A percentile compares a stretch with the other conserved stretches of the same genome.
These are phyloP conservation scores for Spodoptera exigua DNA, from an alignment of 2,888 invertebrate species.

Conservation along the genomic window DNA sequence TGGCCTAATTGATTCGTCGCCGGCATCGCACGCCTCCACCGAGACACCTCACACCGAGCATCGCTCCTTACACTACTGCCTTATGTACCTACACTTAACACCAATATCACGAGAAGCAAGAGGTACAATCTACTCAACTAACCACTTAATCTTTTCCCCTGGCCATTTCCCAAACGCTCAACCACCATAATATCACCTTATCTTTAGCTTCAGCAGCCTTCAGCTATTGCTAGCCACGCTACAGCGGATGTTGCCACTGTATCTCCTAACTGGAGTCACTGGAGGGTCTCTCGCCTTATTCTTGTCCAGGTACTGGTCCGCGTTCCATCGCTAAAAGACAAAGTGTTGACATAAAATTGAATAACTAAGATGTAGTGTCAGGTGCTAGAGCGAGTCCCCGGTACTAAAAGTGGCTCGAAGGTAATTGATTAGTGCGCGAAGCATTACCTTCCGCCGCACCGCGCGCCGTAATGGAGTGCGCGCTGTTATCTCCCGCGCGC, in stretches of 20 bases:
- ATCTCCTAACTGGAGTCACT: too few species aligned
- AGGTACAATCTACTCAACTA: too few species aligned
- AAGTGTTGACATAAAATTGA: neutral
- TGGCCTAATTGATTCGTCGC: constrained; percentile 71
- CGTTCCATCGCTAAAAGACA: too few species aligned
- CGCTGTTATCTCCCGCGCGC: constrained; percentile 33
- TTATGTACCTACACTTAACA: constrained; percentile 27
- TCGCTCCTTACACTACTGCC: neutral
- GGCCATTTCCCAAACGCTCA: too few species aligned
- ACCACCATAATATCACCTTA: too few species aligned
- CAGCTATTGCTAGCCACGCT: too few species aligned
- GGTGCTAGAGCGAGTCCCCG: constrained; percentile 13
- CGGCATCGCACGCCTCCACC: constrained; percentile 14
- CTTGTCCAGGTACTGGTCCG: too few species aligned
- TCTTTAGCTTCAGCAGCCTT: too few species aligned
- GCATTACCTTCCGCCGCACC: constrained; percentile 9
- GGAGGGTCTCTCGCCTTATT: too few species aligned
- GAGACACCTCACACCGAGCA: too few species aligned
- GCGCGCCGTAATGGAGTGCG: constrained; percentile 29
- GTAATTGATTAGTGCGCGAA: constrained; percentile 40
- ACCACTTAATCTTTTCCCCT: too few species aligned
- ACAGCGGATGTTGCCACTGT: too few species aligned
- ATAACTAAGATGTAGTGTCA: neutral
- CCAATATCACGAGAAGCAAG: constrained; percentile 11
- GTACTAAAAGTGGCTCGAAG: constrained; percentile 18